A percentile compares a stretch with the other conserved stretches of the same genome.
These are phyloP conservation scores for Callithrix jacchus DNA, from an alignment of 2,113 vertebrate species.

Conservation along the genomic window DNA sequence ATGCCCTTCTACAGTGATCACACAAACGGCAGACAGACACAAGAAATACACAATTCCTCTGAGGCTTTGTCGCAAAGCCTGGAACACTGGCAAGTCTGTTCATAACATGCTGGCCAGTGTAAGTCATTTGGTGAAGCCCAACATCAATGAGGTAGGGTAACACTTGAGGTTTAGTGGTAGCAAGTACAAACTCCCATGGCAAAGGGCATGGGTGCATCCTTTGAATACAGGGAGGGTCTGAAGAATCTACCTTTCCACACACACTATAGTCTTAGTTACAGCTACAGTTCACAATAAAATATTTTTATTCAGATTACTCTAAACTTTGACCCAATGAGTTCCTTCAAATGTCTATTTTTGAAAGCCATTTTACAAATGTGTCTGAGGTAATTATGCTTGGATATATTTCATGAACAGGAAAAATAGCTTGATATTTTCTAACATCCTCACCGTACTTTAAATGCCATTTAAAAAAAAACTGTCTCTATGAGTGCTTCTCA, in stretches of 20 bases:
- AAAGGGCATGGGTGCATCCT: neutral
- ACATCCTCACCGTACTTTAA: neutral
- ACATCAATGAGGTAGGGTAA: neutral
- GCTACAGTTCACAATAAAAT: neutral
- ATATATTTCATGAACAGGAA: conserved; percentile 34
- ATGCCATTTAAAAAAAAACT: conserved; percentile 37
- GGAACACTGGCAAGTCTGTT: neutral
- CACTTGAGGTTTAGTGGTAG: neutral
- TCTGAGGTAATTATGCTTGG: neutral
- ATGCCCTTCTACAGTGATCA: neutral
- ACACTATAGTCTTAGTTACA: neutral
- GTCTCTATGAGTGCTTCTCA: neutral
- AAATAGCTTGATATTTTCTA: conserved; percentile 63
- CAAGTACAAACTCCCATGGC: neutral
- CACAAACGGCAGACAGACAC: neutral
- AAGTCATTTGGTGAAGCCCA: neutral
- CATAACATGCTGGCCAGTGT: neutral
- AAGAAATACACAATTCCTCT: neutral
- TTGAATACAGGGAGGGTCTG: neutral
- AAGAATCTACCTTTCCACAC: neutral
- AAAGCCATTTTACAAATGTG: conserved; percentile 35
- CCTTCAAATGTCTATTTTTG: conserved; percentile 36
- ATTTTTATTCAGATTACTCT: neutral
- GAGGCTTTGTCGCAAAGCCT: neutral
- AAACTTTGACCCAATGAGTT: neutral